These are phyloP conservation scores for Alcedo quadribrachys DNA, from an alignment of 2,797 vertebrate species.

Conservation along the genomic window DNA sequence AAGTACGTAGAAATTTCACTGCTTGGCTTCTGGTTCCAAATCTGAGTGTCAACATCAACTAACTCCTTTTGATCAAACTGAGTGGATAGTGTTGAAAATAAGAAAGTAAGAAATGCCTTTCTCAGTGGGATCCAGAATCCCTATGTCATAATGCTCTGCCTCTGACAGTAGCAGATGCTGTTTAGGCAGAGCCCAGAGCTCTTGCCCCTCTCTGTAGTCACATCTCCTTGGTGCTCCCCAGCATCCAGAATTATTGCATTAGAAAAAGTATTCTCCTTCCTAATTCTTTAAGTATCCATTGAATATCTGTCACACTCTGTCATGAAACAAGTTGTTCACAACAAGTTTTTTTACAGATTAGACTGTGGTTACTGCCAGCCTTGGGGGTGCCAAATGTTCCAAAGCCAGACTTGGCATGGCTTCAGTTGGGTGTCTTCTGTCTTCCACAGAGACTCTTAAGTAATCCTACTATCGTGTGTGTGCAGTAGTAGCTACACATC, in stretches of 20 bases:
- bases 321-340: not conserved
- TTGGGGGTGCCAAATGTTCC: not conserved
- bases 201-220: not conserved
- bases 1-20: not conserved
- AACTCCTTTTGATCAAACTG: not conserved
- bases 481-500: not conserved
- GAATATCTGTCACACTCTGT: not conserved
- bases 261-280: not conserved
- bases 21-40: not conserved
- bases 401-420: not conserved
- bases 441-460: not conserved
- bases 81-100: not conserved
- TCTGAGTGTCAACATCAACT: not conserved
- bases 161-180: not conserved
- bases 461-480: accelerated
- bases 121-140: not conserved
- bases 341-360: not conserved
- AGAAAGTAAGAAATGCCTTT: not conserved
- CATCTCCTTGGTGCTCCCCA: not conserved
- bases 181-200: not conserved
- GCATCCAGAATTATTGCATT: not conserved
- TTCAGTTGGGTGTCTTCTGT: not conserved
- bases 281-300: not conserved
- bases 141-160: not conserved
- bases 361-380: not conserved